Evolutionary conservation across 2,797 vertebrate genomes (phyloP), one percentile per base, ranked within the genome.

Genomic region (Betta splendens): DNA sequence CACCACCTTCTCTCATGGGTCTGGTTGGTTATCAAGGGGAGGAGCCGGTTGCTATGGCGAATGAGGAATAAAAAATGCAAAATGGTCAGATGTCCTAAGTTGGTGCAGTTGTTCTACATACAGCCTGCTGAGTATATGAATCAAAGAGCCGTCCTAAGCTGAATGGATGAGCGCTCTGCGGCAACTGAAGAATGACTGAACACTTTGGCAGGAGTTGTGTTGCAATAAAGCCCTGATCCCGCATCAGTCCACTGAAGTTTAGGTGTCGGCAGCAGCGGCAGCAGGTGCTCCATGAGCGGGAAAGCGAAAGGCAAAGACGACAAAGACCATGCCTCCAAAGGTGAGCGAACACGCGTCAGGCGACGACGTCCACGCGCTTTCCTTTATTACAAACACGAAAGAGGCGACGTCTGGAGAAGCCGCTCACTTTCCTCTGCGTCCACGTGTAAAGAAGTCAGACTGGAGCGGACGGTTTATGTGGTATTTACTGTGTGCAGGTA

Each of bases 221-320:
- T 15, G 50, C 31, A 37, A 25, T 83, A 26, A 69, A 74, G 16
- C 1, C 13, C 2, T 3, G 0, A 48, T 23, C 12, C 38, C 21
- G 23, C 52, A 32, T 60, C 72, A 56, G 7, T 62, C 37, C 28
- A 39, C 54, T 50, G 36, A 89, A 85, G 62, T 85, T 85, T 81
- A n/a, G 43, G 71, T 48, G 50, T 42, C 56, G 36, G 46, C 61
- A 47, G 61, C 46, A 26, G 32, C 44, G 29, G 44, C 33, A 20
- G 22, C 0, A 3, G 33, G n/a, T 87, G 92, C 92, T 93, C 93
- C 94, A 98, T 97, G 96, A 97, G 94, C 86, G 94, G 94, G 85
- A 97, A 95, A 93, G 88, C 92, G 82, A 94, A 92, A 89, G 80
- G 91, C 75, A 95, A 93, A 89, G 95, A 96, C 85, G 94, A 96